A percentile compares a stretch with the other conserved stretches of the same genome.
Evolutionary conservation across 2,888 invertebrate genomes (phyloP).

Genomic region (Gymnocheta viridis): DNA sequence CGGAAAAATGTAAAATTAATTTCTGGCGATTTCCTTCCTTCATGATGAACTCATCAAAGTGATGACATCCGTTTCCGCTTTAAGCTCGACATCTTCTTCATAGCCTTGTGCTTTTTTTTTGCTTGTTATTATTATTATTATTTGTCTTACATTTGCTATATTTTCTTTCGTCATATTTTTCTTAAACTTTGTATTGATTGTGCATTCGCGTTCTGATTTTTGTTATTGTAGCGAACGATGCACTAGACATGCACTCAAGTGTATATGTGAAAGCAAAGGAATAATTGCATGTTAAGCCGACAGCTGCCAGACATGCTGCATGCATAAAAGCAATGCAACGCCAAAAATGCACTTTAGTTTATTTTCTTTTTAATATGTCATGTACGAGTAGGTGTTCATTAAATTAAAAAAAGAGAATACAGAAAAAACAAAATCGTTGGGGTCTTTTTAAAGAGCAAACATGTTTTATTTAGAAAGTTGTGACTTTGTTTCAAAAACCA

Average conservation of each 20-base stretch:
- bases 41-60: conserved; percentile 74
- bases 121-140: conserved; percentile 3
- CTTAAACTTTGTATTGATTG: conserved; percentile 35
- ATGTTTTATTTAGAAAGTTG: too few relatives aligned
- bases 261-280: background rate
- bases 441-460: too few relatives aligned
- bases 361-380: conserved; percentile 24
- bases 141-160: conserved; percentile 9
- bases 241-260: background rate
- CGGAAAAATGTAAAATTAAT: conserved; percentile 73
- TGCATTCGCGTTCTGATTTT: background rate
- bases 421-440: background rate
- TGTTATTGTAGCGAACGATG: background rate
- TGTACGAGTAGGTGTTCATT: background rate
- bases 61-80: conserved; percentile 72
- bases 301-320: conserved; percentile 39
- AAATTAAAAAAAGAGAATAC: background rate
- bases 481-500: too few relatives aligned
- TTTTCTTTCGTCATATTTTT: conserved; percentile 7
- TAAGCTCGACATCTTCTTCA: conserved; percentile 50
- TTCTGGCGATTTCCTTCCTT: conserved; percentile 73
- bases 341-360: conserved; percentile 1
- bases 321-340: background rate
- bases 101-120: too few relatives aligned
- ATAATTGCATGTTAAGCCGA: conserved; percentile 37